Conservation (phyloP, 2,797 vertebrate species). For the Silurus lanzhouensis region DNA sequence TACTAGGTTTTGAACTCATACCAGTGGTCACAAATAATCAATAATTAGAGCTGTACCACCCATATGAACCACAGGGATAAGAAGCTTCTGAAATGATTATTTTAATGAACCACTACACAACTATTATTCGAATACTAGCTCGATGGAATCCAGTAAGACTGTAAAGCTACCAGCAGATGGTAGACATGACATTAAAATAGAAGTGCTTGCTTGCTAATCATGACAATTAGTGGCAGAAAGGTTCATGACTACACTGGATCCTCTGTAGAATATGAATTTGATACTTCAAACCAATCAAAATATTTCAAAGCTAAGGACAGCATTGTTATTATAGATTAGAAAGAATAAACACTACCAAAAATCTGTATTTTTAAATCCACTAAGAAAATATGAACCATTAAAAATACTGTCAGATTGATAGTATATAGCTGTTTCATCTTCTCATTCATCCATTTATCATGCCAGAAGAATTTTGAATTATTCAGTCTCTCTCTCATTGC, state of each 20-base stretch:
- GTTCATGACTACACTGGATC: constrained; percentile 12
- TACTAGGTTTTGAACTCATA: background rate
- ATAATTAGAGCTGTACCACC: background rate
- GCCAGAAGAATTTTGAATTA: background rate
- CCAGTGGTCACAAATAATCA: background rate
- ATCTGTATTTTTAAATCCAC: background rate
- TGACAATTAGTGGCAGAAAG: constrained; percentile 16
- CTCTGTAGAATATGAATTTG: background rate
- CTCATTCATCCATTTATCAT: constrained; percentile 1
- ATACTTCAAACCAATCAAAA: background rate
- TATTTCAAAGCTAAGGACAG: background rate
- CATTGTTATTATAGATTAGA: background rate
- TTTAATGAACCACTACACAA: background rate
- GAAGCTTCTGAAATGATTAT: background rate
- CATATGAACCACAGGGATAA: background rate
- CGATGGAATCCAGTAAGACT: background rate
- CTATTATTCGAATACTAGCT: background rate
- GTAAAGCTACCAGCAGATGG: constrained; percentile 38
- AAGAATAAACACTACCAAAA: background rate
- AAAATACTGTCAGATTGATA: background rate
- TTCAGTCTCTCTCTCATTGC: background rate
- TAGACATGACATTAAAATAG: background rate
- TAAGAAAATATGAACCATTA: background rate
- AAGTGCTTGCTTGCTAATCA: background rate
- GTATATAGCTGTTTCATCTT: background rate